Evolutionary conservation across 2,113 vertebrate genomes (phyloP), one percentile per base, ranked within the genome.

Genomic region (Phrynocephalus versicolor): DNA sequence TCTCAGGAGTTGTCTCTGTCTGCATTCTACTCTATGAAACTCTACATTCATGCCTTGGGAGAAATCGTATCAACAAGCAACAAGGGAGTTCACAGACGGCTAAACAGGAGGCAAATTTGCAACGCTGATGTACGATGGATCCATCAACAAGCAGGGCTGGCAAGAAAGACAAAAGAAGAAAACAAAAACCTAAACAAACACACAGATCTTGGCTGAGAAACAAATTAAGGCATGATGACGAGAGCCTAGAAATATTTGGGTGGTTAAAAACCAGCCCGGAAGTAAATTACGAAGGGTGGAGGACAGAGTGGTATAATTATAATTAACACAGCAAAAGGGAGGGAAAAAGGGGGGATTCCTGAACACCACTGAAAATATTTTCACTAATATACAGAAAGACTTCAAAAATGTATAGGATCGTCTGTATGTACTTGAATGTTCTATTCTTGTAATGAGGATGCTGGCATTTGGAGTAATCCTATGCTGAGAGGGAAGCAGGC

Each of bases 241-340:
- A n/a, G 80, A 84, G 57, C 86, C 64, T 30, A 85, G 65, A 89
- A 90, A 79, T 60, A 86, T 5, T 67, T n/a, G 30, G 51, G 89
- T 77, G 35, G 41, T 88, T 74, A 51, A 30, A 62, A 90, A 67
- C 0, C 0, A 87, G 76, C 70, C 16, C 45, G 60, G 55, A 33
- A 30, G 69, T 60, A 80, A 55, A 72, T 84, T 84, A 79, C 33
- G 82, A 37, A 16, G 0, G 1, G 7, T 81, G n/a, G 51, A 57
- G 45, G 45, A 51, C 45, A 51, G 25, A 25, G 1, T 57, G 45
- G 14, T 35, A 9, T 88, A 65, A 16, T 1, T 84, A 70, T 74
- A 39, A 74, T 64, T 70, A 73, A 79, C 7, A 81, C 60, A 41
- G 57, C 16, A 72, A 57, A 90, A 65, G 3, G 37, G 76, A 65